Evolutionary conservation across 2,888 invertebrate genomes (phyloP), one percentile per base, ranked within the genome.

Genomic region (Agriotes lineatus): DNA sequence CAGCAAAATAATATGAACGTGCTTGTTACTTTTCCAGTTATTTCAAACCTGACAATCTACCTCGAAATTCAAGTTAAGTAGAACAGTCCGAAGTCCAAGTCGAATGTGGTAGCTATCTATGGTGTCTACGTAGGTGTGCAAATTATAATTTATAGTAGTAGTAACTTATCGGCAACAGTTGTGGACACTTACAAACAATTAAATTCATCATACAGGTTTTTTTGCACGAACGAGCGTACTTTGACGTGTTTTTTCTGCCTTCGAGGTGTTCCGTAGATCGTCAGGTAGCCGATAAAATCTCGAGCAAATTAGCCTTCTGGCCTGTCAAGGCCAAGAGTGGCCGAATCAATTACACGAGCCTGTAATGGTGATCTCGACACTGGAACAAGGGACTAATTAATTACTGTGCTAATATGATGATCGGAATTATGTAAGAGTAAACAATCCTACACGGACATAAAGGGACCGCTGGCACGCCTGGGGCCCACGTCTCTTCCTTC

Each of bases 351-450:
- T 48, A 48, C 22, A 18, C 19, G 6, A n/a, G n/a, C 48, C 12
- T 9, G 25, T 48, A 48, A 25, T 48, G 14, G 22, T 25, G 22
- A 48, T 48, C 48, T 48, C 20, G 22, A 45, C 45, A 25, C n/a
- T 4, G 22, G n/a, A 48, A 48, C 18, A 42, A 42, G 42, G 42
- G 48, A 25, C n/a, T 48, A 48, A 48, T 48, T 48, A 48, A 48
- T 48, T 48, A 48, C 48, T 25, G 12, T 18, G 48, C 22, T 48
- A 48, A 48, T 48, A 48, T 22, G 48, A 48, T 48, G 48, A 48
- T 48, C 48, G 22, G 22, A 22, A 48, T 48, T 48, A n/a, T 48
- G 22, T 48, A 48, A 48, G 12, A 22, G 48, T 48, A 48, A 25
- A 48, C 48, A 48, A 20, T 48, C 20, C 45, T 9, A 12, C 4